Base-by-base conservation (phyloP, 1,140 invertebrate genomes). In the Dufourea novaeangliae region DNA sequence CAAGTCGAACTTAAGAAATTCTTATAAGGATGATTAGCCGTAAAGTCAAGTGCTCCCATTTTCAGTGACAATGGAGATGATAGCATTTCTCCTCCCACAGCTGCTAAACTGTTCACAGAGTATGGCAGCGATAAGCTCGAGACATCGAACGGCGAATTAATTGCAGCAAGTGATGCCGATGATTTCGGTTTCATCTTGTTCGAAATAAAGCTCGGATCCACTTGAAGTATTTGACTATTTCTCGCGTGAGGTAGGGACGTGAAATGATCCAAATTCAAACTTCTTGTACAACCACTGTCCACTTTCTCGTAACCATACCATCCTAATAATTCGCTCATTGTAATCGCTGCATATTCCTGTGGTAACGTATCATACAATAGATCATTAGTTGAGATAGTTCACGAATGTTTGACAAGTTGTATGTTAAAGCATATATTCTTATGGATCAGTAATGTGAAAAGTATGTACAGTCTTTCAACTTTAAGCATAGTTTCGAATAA, bases 321-420 rank as follows among this genome's bases (percentile, higher is more conserved):
- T 50, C 97, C 97, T 12, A 98, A 92, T 67, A 98, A 93, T 88
- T 98, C 97, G 85, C 97, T 98, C 96, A 98, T 97, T 10, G 97
- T 96, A 44, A 96, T 96, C 86, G 97, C 96, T 0, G 97, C 97
- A 89, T 96, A 97, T 90, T 97, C 96, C 97, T 97, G 93, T 2
- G 93, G 94, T 82, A 80, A 69, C 22, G n/a, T n/a, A n/a, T 32
- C 32, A 39, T 11, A 69, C n/a, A 17, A 20, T 37, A 56, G 22
- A 44, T 66, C 2, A 14, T n/a, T 59, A 57, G 61, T 41, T n/a
- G n/a, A n/a, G n/a, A n/a, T n/a, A n/a, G n/a, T n/a, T n/a, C n/a
- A n/a, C n/a, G n/a, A n/a, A n/a, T n/a, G n/a, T n/a, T n/a, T n/a
- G n/a, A n/a, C n/a, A n/a, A n/a, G n/a, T n/a, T n/a, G n/a, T n/a